These are phyloP conservation scores for Drosophila kokeensis DNA, from an alignment of 2,888 invertebrate species.

Conservation along the genomic window DNA sequence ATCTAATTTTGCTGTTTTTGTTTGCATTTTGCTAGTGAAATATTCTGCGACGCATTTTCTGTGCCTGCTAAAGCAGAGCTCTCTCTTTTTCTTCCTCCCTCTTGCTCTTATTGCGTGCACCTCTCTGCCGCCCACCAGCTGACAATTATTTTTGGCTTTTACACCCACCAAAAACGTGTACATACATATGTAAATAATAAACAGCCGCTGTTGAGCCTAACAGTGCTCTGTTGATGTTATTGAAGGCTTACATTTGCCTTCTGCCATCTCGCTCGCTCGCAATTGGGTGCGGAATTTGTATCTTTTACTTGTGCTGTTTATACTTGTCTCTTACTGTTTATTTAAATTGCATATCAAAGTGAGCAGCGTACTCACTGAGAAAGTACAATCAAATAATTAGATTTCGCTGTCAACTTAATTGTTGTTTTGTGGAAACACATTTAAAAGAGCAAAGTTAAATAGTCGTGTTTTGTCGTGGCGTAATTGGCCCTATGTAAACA, in stretches of 20 bases:
- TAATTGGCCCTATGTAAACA: constrained; percentile 44
- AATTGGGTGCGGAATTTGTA: constrained; percentile 12
- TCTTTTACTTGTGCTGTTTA: constrained; percentile 37
- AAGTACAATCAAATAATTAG: constrained; percentile 32
- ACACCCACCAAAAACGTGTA: constrained; percentile 33
- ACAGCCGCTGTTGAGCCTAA: constrained; percentile 35
- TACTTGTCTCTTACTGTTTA: constrained; percentile 37
- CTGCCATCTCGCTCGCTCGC: constrained; percentile 28
- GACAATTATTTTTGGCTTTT: constrained; percentile 59
- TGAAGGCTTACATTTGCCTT: constrained; percentile 17
- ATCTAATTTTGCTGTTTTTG: constrained; percentile 24
- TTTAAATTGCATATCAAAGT: constrained; percentile 31
- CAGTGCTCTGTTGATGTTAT: constrained; percentile 42
- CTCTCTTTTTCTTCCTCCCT: constrained; percentile 17
- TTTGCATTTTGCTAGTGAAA: constrained; percentile 57
- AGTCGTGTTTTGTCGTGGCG: background rate
- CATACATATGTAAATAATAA: constrained; percentile 13
- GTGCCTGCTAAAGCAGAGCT: constrained; percentile 35
- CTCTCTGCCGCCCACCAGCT: constrained; percentile 35
- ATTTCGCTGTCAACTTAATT: constrained; percentile 29
- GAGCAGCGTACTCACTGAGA: constrained; percentile 8
- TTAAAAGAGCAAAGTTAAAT: background rate
- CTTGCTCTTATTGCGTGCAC: constrained; percentile 9
- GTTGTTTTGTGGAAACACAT: constrained; percentile 15
- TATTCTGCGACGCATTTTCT: constrained; percentile 75